Evolutionary conservation across 2,797 vertebrate genomes (phyloP).

Genomic region (Smutsia gigantea): DNA sequence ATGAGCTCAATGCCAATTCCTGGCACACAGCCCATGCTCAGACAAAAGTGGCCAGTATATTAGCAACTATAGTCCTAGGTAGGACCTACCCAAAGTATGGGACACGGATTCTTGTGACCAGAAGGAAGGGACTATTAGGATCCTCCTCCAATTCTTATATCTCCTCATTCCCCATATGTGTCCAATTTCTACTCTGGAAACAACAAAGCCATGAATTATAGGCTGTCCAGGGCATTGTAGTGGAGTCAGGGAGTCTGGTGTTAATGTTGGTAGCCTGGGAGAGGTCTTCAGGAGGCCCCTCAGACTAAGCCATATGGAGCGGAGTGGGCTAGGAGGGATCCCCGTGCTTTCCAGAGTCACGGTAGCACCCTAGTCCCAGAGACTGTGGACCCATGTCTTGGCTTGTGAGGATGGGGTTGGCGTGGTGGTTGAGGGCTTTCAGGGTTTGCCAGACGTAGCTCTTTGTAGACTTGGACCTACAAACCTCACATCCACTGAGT

Average conservation of each 20-base stretch:
- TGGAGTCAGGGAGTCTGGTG: background rate
- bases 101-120: background rate
- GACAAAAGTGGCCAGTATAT: background rate
- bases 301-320: background rate
- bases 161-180: constrained; percentile 51
- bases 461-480: background rate
- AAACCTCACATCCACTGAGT: background rate
- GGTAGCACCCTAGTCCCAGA: background rate
- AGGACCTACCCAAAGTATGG: background rate
- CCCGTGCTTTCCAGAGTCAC: background rate
- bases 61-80: background rate
- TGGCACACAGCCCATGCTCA: background rate
- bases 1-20: background rate
- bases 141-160: background rate
- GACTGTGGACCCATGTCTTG: background rate
- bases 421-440: background rate
- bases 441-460: background rate
- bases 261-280: background rate
- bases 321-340: background rate
- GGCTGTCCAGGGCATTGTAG: background rate
- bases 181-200: constrained; percentile 72
- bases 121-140: background rate
- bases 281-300: background rate
- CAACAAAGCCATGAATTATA: background rate
- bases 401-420: background rate